Base-by-base conservation (phyloP, 2,797 vertebrate species). In the Corythornis leucogaster region DNA sequence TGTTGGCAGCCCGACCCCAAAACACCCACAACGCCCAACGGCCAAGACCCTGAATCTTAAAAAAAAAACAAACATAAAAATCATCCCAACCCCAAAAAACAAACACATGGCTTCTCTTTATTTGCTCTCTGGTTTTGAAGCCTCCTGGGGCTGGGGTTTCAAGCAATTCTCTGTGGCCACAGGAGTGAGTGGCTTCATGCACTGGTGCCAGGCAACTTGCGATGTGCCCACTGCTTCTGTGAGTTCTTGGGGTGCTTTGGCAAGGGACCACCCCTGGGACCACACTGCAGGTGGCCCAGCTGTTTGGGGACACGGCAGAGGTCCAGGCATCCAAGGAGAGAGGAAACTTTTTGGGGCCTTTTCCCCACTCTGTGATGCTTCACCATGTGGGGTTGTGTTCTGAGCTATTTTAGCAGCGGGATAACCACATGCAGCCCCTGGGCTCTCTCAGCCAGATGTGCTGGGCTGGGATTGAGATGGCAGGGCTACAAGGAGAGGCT, bases 91-190 rank as follows among this genome's bases (percentile, higher is more conserved):
- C 83, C 83, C 77, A 13, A 62, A 85, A 66, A 87, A 43, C 83
- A 90, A 92, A 85, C 67, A 90, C 18, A 2, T 42, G 88, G 71
- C 78, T 93, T 74, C 33, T 80, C 45, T 80, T 73, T 80, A 70
- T 89, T 90, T 89, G 86, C 83, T 91, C 68, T 87, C 68, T 90
- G 78, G 78, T 87, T 93, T 90, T 57, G 40, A 69, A 88, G 53
- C 45, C 61, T 92, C 53, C 38, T 0, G 18, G 48, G 68, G 17
- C 50, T 0, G 6, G 1, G 1, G 26, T 79, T 80, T 73, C 59
- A 43, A 55, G 88, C 53, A 79, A 50, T 74, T 66, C 50, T 84
- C 67, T 0, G 0, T 63, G 69, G 83, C 90, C 5, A 0, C 55
- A 48, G 63, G 26, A 81, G 73, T 0, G 4, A 80, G 61, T 5